phyloP scores from a whole-genome alignment of 2,888 invertebrate species.

The Polylopha cassiicola region DNA sequence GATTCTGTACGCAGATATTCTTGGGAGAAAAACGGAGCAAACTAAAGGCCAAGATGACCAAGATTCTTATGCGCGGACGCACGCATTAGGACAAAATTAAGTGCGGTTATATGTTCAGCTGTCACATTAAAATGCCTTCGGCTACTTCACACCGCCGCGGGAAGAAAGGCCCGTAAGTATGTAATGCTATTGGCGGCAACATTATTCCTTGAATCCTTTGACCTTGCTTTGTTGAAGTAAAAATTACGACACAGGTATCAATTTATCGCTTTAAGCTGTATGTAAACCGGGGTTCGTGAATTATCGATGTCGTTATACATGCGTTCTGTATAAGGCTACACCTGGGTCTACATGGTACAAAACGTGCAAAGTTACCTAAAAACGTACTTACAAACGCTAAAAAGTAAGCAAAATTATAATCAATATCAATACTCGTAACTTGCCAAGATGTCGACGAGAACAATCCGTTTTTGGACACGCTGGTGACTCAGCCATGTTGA shows the following conservation, averaged over 20 bases:
- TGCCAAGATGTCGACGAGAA: slow-evolving; percentile 17
- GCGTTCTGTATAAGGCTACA: too few relatives aligned
- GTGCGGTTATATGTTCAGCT: slow-evolving; percentile 71
- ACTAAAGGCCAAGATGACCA: slow-evolving; percentile 48
- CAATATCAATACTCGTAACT: too few relatives aligned
- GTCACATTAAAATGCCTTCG: slow-evolving; percentile 73
- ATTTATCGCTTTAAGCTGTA: slow-evolving; percentile 9
- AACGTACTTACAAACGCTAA: too few relatives aligned
- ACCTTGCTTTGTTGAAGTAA: slow-evolving; percentile 27
- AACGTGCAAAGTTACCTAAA: too few relatives aligned
- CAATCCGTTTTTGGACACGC: slow-evolving; percentile 24
- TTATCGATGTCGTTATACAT: background rate
- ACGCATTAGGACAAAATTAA: slow-evolving; percentile 75
- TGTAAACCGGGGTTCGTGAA: slow-evolving; percentile 3
- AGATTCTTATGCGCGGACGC: slow-evolving; percentile 56
- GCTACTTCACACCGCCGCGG: slow-evolving; percentile 55
- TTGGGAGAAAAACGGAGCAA: slow-evolving; percentile 55
- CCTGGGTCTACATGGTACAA: too few relatives aligned
- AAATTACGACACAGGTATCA: slow-evolving; percentile 6
- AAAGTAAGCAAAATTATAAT: too few relatives aligned
- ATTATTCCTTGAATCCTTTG: slow-evolving; percentile 59
- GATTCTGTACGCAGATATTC: slow-evolving; percentile 68
- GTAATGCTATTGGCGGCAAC: slow-evolving; percentile 56
- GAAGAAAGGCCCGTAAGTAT: slow-evolving; percentile 49
- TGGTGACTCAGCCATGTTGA: slow-evolving; percentile 52